Percentiles rank a stretch among this genome's conserved stretches.
Conservation (phyloP, 1,140 invertebrate species). For the Mactra quadrangularis region DNA sequence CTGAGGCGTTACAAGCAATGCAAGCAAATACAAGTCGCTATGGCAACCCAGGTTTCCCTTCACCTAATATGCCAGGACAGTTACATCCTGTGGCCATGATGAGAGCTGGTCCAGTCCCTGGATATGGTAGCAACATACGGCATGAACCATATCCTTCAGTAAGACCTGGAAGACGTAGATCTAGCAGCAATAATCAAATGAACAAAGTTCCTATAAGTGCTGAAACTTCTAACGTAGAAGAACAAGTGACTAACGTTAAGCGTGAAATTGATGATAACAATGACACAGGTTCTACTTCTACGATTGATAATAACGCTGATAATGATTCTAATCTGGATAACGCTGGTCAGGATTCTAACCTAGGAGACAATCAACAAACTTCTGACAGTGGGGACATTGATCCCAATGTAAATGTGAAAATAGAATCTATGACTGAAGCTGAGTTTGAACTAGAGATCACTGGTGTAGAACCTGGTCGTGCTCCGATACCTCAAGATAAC, state of each 20-base stretch:
- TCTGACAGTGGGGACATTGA: not conserved
- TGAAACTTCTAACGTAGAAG: no score
- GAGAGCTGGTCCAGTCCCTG: not conserved
- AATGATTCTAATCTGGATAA: no score
- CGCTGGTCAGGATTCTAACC: constrained; percentile 9
- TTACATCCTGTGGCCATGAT: constrained; percentile 20
- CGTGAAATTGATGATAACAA: not conserved
- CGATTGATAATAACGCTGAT: not conserved
- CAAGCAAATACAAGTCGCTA: not conserved
- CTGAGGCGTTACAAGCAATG: not conserved
- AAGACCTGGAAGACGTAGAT: no score
- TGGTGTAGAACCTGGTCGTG: constrained; percentile 35
- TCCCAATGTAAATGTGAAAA: not conserved
- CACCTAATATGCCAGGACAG: no score
- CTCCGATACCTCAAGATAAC: not conserved
- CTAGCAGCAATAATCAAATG: not conserved
- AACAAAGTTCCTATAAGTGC: no score
- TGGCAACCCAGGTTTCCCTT: no score
- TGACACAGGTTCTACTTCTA: not conserved
- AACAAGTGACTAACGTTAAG: constrained; percentile 15
- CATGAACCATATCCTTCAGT: constrained; percentile 6
- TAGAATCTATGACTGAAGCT: no score
- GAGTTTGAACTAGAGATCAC: constrained; percentile 49
- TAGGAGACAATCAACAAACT: not conserved
- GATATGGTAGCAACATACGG: not conserved